Evolutionary conservation across 2,888 invertebrate species (phyloP), one percentile per base, ranked within the genome.

Genomic region (Phengaris alcon): DNA sequence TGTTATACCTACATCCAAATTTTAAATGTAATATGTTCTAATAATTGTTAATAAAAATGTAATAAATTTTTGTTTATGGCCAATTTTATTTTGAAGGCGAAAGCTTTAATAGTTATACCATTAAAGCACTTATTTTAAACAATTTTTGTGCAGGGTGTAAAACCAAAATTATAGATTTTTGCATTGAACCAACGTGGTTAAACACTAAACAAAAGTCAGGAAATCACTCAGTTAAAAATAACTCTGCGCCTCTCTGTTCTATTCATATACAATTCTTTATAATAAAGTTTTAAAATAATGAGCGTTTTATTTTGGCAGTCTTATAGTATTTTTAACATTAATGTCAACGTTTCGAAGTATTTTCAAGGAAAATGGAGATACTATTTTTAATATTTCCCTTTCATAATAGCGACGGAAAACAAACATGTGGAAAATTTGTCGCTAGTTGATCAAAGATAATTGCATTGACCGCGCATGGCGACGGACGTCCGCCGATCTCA

Each of bases 361-460:
- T 35, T 35, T 68, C 68, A 52, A 70, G 51, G 52, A 70, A 10
- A 51, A 70, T 64, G 10, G 9, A 10, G 64, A 35, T 51, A 70
- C 22, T 52, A 48, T 70, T 64, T 68, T 70, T 75, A 75, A 75
- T 57, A 70, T 75, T 57, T 70, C 69, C 75, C 55, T 70, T 68
- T 70, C 72, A 75, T 75, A 77, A 76, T 70, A 64, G 70, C 77
- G 74, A 79, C 78, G 82, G 83, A 85, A 86, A 85, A 84, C 82
- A 78, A 78, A 77, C 75, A 83, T 86, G 83, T 84, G 83, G 83
- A 86, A 88, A 88, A 88, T 88, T 86, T 90, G 88, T 90, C 87
- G 86, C 89, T 87, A 89, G 87, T 86, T 86, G 90, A 90, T 90
- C 90, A 90, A 89, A 90, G 89, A 89, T 91, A 90, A 91, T 91